Percentiles rank a stretch among this genome's conserved stretches.
Conservation (phyloP, 1,140 invertebrate genomes). For the Hypsibius dujardini region DNA sequence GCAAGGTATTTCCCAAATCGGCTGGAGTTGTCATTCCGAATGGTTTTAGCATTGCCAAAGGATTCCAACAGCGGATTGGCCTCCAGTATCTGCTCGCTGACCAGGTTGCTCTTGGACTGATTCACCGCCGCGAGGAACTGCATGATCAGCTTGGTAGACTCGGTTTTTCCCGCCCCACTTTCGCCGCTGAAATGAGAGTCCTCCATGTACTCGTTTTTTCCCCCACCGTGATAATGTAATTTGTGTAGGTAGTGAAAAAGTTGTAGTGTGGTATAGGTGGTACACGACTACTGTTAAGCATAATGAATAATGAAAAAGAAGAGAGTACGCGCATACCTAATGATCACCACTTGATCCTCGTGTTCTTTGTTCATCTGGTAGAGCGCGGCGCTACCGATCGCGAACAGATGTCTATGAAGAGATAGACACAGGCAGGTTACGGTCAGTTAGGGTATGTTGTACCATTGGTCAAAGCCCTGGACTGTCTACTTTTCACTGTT, state of each 20-base stretch:
- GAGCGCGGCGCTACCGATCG: slow-evolving; percentile 75
- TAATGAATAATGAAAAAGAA: too few relatives aligned
- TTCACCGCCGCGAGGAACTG: slow-evolving; percentile 78
- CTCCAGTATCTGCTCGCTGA: slow-evolving; percentile 90
- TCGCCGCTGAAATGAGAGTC: slow-evolving; percentile 59
- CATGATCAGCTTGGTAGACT: slow-evolving; percentile 86
- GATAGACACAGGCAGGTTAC: not conserved
- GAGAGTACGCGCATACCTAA: slow-evolving; percentile 39
- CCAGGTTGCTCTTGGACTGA: slow-evolving; percentile 58
- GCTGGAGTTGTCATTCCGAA: slow-evolving; percentile 82
- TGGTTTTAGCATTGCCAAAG: slow-evolving; percentile 91
- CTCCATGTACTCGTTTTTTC: too few relatives aligned
- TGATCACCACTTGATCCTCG: slow-evolving; percentile 60
- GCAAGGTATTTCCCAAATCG: slow-evolving; percentile 92
- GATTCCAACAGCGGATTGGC: slow-evolving; percentile 83
- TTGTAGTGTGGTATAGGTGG: too few relatives aligned
- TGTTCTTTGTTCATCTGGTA: slow-evolving; percentile 42
- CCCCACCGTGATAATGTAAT: too few relatives aligned
- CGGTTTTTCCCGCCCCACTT: slow-evolving; percentile 85
- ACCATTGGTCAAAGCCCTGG: not conserved
- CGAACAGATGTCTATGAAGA: slow-evolving; percentile 54
- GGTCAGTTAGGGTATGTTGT: not conserved
- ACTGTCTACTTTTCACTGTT: too few relatives aligned
- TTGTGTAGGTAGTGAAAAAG: too few relatives aligned
- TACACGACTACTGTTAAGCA: too few relatives aligned